Base-by-base conservation (phyloP, 2,797 vertebrate species). In the Tarsius wallacei region DNA sequence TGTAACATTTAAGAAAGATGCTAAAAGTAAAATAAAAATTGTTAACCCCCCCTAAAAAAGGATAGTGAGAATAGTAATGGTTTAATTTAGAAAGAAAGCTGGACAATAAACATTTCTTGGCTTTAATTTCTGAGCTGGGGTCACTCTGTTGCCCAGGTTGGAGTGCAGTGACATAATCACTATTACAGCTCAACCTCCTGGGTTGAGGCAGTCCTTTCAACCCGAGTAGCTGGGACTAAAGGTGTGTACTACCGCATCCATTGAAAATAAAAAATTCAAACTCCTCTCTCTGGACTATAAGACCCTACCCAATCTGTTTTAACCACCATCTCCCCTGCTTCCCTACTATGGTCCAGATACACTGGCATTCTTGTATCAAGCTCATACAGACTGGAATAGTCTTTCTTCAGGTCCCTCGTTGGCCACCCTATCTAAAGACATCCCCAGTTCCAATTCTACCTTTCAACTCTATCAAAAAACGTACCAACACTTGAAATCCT, bases 31-130 rank as follows among this genome's bases (percentile, higher is more conserved):
- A 42, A 42, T 42, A 42, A 42, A 42, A 42, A 42, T 42, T 42
- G 42, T 42, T 4, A 42, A 4, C 42, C 42, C 42, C 42, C 42
- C 42, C 42, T 5, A 42, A 42, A 42, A 24, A 92, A 95, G 93
- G 36, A 87, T 70, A 55, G 49, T 76, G 68, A 97, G 74, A 97
- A 19, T 31, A 61, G 28, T 53, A 88, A 70, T 90, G 98, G 87
- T 93, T 96, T 98, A 93, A 93, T 96, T 98, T 95, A 97, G 96
- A 98, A 98, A 77, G 78, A 95, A 93, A 91, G 2, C 92, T 98
- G 97, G 94, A 97, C 97, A 49, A 86, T 3, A 31, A 94, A 97
- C 98, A 98, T 55, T 70, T 94, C 92, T 96, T 89, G 94, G 59
- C 93, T 97, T 98, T 97, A 97, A 98, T 36, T 13, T 77, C 22